Evolutionary conservation across 2,113 vertebrate species (phyloP).

Genomic region (Bambusicola thoracicus): DNA sequence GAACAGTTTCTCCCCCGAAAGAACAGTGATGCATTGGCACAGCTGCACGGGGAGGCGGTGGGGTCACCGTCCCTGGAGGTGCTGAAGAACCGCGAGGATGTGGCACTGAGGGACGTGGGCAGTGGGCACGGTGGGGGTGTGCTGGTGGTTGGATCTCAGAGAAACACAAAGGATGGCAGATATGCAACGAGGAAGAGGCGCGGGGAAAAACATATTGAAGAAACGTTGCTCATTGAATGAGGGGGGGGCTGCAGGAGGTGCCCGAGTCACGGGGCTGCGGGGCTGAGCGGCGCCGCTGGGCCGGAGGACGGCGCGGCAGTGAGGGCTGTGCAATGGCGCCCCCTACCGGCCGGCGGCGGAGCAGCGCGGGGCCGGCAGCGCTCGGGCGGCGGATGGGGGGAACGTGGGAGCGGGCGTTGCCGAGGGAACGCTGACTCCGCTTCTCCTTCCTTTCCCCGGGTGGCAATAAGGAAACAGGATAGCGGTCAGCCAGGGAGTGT

Average conservation of each 20-base stretch:
- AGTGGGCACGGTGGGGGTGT: no score
- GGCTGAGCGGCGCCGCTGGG: not conserved
- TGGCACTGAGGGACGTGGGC: no score
- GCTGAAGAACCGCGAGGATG: no score
- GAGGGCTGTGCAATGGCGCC: conserved; percentile 1
- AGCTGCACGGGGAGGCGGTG: no score
- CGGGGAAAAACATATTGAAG: not conserved
- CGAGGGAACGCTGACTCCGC: not conserved
- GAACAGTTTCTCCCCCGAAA: no score
- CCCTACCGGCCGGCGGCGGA: not conserved
- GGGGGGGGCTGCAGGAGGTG: rapidly evolving
- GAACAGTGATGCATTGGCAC: no score
- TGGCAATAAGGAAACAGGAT: conserved; percentile 14
- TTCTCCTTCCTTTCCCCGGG: not conserved
- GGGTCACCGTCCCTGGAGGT: no score
- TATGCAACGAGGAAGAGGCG: not conserved
- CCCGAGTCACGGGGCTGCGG: not conserved
- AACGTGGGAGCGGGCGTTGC: not conserved
- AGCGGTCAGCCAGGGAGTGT: not conserved
- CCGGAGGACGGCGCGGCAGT: not conserved
- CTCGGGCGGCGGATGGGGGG: no score
- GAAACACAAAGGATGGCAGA: not conserved
- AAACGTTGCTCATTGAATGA: not conserved
- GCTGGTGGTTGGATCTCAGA: no score
- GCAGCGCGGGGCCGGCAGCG: not conserved